phyloP scores from a whole-genome alignment of 2,888 invertebrate species.

The Drosophila kuntzei region DNA sequence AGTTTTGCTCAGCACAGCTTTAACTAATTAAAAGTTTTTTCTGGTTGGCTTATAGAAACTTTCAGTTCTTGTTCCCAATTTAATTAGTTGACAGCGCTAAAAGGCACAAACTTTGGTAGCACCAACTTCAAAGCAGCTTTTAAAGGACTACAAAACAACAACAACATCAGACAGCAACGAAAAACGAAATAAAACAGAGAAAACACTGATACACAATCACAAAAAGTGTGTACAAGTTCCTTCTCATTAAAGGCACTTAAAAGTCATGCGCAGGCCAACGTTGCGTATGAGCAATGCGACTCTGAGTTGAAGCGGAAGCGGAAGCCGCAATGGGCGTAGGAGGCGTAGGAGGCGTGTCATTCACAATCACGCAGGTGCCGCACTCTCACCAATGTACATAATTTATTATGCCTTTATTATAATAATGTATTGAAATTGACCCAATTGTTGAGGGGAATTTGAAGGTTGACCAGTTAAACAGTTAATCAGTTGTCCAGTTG shows the following conservation, averaged over 20 bases:
- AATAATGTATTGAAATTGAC: not conserved
- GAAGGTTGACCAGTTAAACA: conserved; percentile 35
- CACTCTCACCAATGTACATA: conserved; percentile 26
- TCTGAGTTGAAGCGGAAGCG: not conserved
- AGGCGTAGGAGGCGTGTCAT: conserved; percentile 21
- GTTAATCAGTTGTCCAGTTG: conserved; percentile 7
- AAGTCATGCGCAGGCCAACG: conserved; percentile 40
- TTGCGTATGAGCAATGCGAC: conserved; percentile 52
- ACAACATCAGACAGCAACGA: not conserved
- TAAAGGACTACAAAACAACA: conserved; percentile 22
- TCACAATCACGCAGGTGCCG: conserved; percentile 37
- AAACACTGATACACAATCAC: conserved; percentile 8
- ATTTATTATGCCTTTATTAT: conserved; percentile 18
- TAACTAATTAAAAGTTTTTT: conserved; percentile 54
- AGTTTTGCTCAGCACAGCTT: conserved; percentile 26
- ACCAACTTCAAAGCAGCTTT: conserved; percentile 47
- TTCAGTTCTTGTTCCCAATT: conserved; percentile 29
- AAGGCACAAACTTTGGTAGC: conserved; percentile 35
- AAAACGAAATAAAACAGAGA: conserved; percentile 6
- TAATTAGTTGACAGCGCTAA: conserved; percentile 48
- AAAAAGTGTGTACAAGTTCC: conserved; percentile 29
- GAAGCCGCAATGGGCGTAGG: not conserved
- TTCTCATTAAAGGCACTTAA: conserved; percentile 51
- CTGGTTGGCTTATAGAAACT: conserved; percentile 21
- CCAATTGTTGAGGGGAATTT: conserved; percentile 29